These are phyloP conservation scores for human DNA, from an alignment of 2,113 vertebrate genomes.

Conservation along the genomic window GRCh38 chr4:124763501-124764000, in stretches of 20 bases:
- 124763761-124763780: not conserved
- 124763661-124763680: not conserved
- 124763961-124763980: not conserved
- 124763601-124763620: too few species aligned
- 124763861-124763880: not conserved
- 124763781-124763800: not conserved
- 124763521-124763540: not conserved
- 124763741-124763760: not conserved
- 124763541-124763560: not conserved
- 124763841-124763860: not conserved
- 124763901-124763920: not conserved
- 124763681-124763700: not conserved
- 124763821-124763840: not conserved
- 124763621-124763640: not conserved
- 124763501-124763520: fast-evolving
- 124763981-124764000: not conserved
- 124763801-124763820: not conserved
- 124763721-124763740: not conserved
- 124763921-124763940: not conserved
- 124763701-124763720: not conserved
- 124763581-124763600: not conserved
- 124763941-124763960: not conserved
- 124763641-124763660: not conserved
- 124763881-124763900: not conserved
- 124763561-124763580: not conserved